phyloP scores from a whole-genome alignment of 1,140 invertebrate species.

The Papilio machaon region DNA sequence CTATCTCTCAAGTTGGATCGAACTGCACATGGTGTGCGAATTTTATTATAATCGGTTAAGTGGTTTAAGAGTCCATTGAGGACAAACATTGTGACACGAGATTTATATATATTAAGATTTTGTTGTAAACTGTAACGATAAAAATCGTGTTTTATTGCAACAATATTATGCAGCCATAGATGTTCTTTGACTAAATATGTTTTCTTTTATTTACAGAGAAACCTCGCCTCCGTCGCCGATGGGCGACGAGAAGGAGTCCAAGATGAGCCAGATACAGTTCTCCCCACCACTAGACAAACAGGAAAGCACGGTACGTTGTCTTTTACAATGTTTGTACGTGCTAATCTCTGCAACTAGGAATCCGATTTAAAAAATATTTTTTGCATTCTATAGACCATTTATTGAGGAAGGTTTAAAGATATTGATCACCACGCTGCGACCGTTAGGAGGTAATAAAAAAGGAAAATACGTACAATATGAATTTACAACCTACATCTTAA shows the following conservation, averaged over 20 bases:
- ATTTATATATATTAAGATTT: too few species aligned
- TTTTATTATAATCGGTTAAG: too few species aligned
- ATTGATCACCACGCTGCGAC: neutral
- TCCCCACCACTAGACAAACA: constrained; percentile 70
- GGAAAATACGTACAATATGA: too few species aligned
- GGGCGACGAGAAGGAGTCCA: constrained; percentile 78
- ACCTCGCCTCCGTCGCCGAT: constrained; percentile 76
- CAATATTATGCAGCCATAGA: too few species aligned
- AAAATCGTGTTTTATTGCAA: too few species aligned
- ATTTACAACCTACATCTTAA: too few species aligned
- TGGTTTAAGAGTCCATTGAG: too few species aligned
- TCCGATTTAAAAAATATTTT: neutral
- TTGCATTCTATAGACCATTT: neutral
- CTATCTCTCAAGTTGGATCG: too few species aligned
- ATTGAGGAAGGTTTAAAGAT: neutral
- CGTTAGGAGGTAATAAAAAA: neutral
- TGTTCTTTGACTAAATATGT: constrained; percentile 36
- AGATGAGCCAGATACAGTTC: constrained; percentile 77
- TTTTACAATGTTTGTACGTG: neutral
- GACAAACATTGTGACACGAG: too few species aligned
- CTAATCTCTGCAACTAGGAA: neutral
- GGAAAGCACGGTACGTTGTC: constrained; percentile 65
- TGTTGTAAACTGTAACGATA: too few species aligned
- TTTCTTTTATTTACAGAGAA: constrained; percentile 68
- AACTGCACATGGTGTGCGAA: too few species aligned